phyloP scores from a whole-genome alignment of 2,888 invertebrate species.

The Xylota segnis region DNA sequence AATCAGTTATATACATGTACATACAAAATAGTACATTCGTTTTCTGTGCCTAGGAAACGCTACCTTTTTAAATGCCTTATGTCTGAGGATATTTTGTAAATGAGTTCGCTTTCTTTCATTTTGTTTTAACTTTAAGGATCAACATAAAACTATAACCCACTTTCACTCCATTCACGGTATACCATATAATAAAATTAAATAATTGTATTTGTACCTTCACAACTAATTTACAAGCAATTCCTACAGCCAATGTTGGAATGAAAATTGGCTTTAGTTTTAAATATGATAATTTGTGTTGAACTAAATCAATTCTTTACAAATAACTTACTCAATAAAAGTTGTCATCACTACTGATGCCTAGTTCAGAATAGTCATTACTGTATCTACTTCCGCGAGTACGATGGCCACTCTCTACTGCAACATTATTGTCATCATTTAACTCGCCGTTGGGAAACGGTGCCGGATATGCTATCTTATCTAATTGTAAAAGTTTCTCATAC shows the following conservation, averaged over 20 bases:
- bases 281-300: slow-evolving; percentile 3
- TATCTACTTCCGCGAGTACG: not conserved
- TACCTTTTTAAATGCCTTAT: slow-evolving; percentile 42
- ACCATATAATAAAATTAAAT: not conserved
- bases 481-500: slow-evolving; percentile 47
- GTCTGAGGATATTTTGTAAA: slow-evolving; percentile 32
- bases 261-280: slow-evolving; percentile 23
- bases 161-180: slow-evolving; percentile 4
- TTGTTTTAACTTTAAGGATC: not conserved
- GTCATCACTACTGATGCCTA: slow-evolving; percentile 22
- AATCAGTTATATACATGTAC: slow-evolving; percentile 16
- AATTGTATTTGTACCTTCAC: not conserved
- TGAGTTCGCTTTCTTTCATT: not conserved
- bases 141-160: slow-evolving; percentile 23
- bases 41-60: slow-evolving; percentile 51
- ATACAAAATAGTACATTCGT: slow-evolving; percentile 21
- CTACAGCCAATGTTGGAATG: slow-evolving; percentile 32
- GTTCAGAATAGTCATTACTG: slow-evolving; percentile 34
- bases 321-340: slow-evolving; percentile 30
- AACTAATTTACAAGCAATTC: slow-evolving; percentile 11
- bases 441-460: slow-evolving; percentile 9
- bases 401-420: not conserved
- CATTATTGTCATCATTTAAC: slow-evolving; percentile 39
- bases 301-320: not conserved
- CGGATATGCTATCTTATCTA: slow-evolving; percentile 26